phyloP scores from a whole-genome alignment of 2,797 vertebrate genomes.

The Anguilla megastoma region DNA sequence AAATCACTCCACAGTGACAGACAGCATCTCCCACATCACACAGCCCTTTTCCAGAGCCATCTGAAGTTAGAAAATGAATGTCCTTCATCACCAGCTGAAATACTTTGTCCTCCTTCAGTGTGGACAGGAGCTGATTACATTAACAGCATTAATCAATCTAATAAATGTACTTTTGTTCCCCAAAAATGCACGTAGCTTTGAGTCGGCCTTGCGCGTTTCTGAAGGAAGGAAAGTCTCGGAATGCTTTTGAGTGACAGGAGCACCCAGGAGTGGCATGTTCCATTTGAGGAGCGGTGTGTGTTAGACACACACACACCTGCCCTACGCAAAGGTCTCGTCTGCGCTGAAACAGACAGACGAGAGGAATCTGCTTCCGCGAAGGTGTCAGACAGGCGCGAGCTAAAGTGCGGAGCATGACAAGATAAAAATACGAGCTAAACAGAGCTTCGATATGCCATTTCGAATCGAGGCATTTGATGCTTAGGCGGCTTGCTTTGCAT shows the following conservation, averaged over 20 bases:
- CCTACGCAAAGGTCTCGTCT: background rate
- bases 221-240: background rate
- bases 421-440: conserved; percentile 18
- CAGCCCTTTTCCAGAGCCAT: background rate
- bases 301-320: background rate
- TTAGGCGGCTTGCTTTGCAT: background rate
- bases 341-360: background rate
- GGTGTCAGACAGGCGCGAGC: conserved; percentile 1
- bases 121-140: background rate
- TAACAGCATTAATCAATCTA: background rate
- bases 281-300: conserved; percentile 13
- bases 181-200: background rate
- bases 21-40: background rate
- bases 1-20: background rate
- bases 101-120: background rate
- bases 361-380: background rate
- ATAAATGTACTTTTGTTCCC: background rate
- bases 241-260: conserved; percentile 9
- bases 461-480: conserved; percentile 3
- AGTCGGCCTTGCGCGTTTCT: background rate
- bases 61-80: background rate
- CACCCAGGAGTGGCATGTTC: conserved; percentile 2
- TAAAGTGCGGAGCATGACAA: conserved; percentile 11
- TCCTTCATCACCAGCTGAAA: background rate
- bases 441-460: background rate